Evolutionary conservation across 2,113 vertebrate species (phyloP), one percentile per base, ranked within the genome.

Genomic region (Dasyprocta punctata): DNA sequence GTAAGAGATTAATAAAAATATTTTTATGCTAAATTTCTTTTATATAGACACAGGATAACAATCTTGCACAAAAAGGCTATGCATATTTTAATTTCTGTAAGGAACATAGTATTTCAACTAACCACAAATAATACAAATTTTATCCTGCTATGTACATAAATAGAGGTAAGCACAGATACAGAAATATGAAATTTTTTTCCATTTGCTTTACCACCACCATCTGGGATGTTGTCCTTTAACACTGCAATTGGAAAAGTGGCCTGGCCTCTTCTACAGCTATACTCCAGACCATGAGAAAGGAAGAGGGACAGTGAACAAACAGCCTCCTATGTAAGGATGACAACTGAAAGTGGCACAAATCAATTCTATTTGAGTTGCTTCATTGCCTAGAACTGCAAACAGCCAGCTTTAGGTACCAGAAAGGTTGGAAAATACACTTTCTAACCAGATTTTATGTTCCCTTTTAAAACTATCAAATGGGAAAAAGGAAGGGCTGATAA

Each of bases 1-100:
- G 75, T n/a, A 96, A 95, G 11, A 93, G 44, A 24, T 67, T 60
- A 78, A 58, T 86, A 67, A 78, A 47, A 95, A 75, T 87, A 47
- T 65, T 93, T 85, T 41, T 73, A 67, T 54, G 24, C 67, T 0
- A 82, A 90, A 71, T 4, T 11, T 90, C 24, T 63, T 11, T 22
- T 88, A 19, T 13, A 6, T 61, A 56, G 5, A 4, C 5, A 69
- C 1, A 41, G 26, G 26, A 85, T 65, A 80, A 77, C 30, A 67
- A n/a, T 26, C 7, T 93, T 96, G 83, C 38, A 65, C 16, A 41
- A 58, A 69, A 44, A 84, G 41, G 28, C 26, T 26, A 47, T 52
- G 30, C 17, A 89, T 58, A 80, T 80, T 75, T 92, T 94, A 19
- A 38, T 63, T 61, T 69, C 81, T 85, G 4, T 56, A 19, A 19